phyloP scores from a whole-genome alignment of 2,113 vertebrate species.

The Sander lucioperca region DNA sequence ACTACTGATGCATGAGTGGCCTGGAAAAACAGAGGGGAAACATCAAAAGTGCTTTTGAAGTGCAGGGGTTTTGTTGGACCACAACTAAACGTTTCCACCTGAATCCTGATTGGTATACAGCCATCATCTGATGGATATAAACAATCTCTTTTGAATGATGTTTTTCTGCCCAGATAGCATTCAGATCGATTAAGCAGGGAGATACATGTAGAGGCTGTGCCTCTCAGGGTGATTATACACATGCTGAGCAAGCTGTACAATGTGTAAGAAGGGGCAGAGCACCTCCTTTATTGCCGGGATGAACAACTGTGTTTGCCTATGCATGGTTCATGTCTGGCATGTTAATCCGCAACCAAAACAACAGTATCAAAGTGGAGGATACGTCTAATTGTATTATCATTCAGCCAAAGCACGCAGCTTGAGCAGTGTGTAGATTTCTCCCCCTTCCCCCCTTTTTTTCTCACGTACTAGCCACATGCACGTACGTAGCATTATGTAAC shows the following conservation, averaged over 20 bases:
- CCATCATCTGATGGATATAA: conserved; percentile 31
- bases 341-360: conserved; percentile 47
- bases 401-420: conserved; percentile 26
- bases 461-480: conserved; percentile 46
- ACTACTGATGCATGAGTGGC: conserved; percentile 81
- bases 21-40: conserved; percentile 77
- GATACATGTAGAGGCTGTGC: conserved; percentile 1
- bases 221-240: conserved; percentile 7
- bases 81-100: conserved; percentile 80
- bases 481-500: conserved; percentile 63
- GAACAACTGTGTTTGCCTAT: conserved; percentile 50
- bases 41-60: conserved; percentile 84
- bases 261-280: conserved; percentile 5
- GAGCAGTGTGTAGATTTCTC: conserved; percentile 9
- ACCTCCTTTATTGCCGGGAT: neutral
- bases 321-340: conserved; percentile 44
- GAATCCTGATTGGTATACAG: conserved; percentile 68
- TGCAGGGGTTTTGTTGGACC: conserved; percentile 70
- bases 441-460: conserved; percentile 2
- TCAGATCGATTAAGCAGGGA: neutral
- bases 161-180: conserved; percentile 18
- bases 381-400: conserved; percentile 45
- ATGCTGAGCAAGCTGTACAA: conserved; percentile 8
- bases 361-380: conserved; percentile 45
- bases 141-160: neutral